These are phyloP conservation scores for Pachydiplax longipennis DNA, from an alignment of 2,888 invertebrate genomes.

Conservation along the genomic window DNA sequence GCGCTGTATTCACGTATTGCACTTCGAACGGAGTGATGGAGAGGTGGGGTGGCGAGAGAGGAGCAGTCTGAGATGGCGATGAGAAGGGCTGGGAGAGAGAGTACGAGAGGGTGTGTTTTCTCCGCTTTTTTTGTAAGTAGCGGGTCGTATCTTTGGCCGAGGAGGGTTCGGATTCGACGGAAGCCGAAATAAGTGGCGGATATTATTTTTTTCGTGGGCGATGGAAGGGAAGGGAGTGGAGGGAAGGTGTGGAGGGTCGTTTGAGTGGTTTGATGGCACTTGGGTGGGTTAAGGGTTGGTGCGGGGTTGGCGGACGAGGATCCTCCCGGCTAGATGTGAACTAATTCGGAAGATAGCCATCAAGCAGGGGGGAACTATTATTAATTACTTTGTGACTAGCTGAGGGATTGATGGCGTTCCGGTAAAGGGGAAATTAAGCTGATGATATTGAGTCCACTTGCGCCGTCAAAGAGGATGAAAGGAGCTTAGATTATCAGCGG, in stretches of 20 bases:
- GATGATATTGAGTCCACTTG: neutral
- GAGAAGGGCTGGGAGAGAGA: neutral
- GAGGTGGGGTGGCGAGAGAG: neutral
- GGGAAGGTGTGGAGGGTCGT: neutral
- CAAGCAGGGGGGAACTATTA: neutral
- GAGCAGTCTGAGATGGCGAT: neutral
- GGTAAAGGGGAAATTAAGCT: neutral
- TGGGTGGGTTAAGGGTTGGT: neutral
- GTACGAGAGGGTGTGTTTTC: neutral
- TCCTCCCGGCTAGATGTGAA: neutral
- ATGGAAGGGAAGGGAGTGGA: neutral
- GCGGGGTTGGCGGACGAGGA: neutral
- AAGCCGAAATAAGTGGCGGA: neutral
- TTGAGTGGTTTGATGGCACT: neutral
- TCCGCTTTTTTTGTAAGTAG: neutral
- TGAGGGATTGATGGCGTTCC: neutral
- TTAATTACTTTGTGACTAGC: neutral
- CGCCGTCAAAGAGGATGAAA: neutral
- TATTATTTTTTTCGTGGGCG: neutral
- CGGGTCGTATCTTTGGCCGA: neutral
- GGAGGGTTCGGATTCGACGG: neutral
- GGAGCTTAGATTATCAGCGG: neutral
- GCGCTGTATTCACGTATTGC: slow-evolving; percentile 11
- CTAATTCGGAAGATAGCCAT: neutral
- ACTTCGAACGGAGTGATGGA: slow-evolving; percentile 9